These are phyloP conservation scores for Antheraea mylitta DNA, from an alignment of 1,140 invertebrate genomes.

Conservation along the genomic window DNA sequence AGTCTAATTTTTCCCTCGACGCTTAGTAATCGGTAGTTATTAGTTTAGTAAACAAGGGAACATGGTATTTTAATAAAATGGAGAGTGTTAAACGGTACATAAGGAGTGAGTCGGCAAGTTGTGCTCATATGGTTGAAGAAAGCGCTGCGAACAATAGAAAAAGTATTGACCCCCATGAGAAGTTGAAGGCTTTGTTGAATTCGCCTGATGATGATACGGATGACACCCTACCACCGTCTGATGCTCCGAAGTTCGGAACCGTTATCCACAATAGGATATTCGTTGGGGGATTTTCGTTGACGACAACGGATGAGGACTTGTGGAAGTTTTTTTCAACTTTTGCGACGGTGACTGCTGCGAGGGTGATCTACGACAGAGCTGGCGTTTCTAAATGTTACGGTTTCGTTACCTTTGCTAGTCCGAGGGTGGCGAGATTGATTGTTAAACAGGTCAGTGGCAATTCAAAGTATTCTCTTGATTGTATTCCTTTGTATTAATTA, in stretches of 20 bases:
- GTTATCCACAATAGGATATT: constrained; percentile 96
- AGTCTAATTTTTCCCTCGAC: constrained; percentile 16
- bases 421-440: constrained; percentile 70
- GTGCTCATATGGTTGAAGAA: constrained; percentile 71
- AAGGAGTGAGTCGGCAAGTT: constrained; percentile 68
- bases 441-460: constrained; percentile 67
- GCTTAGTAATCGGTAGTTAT: constrained; percentile 62
- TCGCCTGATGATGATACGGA: constrained; percentile 69
- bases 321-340: constrained; percentile 91
- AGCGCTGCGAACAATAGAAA: constrained; percentile 59
- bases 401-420: constrained; percentile 93
- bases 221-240: constrained; percentile 72
- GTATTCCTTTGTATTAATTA: too few species aligned
- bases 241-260: constrained; percentile 87
- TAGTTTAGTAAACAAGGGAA: constrained; percentile 73
- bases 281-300: constrained; percentile 94
- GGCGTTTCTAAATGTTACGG: constrained; percentile 97
- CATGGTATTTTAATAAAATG: constrained; percentile 54
- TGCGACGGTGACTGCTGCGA: constrained; percentile 94
- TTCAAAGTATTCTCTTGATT: too few species aligned
- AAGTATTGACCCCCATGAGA: constrained; percentile 62
- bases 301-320: constrained; percentile 90
- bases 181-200: constrained; percentile 66
- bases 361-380: constrained; percentile 95
- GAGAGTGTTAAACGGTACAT: constrained; percentile 66